These are phyloP conservation scores for Pyrgilauda ruficollis DNA, from an alignment of 2,113 vertebrate species.

Conservation along the genomic window DNA sequence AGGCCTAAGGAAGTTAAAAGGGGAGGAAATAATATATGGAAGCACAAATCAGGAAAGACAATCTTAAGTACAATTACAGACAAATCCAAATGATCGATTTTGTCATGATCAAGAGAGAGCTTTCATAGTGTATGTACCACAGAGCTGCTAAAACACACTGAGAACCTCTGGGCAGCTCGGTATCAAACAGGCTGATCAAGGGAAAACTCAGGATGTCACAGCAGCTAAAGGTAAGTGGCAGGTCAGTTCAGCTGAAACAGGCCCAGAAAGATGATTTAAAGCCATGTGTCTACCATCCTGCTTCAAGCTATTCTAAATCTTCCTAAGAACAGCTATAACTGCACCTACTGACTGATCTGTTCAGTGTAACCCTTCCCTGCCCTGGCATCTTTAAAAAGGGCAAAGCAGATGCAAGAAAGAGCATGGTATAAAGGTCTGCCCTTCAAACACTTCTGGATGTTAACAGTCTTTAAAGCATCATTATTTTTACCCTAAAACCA, in stretches of 20 bases:
- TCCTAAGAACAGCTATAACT: neutral
- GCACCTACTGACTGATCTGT: neutral
- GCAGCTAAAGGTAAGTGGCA: neutral
- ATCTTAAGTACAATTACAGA: neutral
- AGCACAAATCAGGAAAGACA: neutral
- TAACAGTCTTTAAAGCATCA: neutral
- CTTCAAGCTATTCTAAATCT: neutral
- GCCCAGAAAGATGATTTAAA: slow-evolving; percentile 18
- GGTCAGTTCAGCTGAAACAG: neutral
- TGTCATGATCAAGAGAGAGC: neutral
- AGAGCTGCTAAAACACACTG: neutral
- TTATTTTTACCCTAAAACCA: neutral
- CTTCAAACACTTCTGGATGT: neutral
- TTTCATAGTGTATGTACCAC: neutral
- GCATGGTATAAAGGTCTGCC: neutral
- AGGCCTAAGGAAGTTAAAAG: neutral
- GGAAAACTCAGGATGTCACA: neutral
- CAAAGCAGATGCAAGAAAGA: neutral
- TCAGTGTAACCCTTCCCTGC: neutral
- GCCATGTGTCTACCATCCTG: neutral
- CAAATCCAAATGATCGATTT: neutral
- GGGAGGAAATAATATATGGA: neutral
- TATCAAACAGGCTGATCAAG: neutral
- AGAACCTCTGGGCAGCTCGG: neutral
- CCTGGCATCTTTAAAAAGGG: neutral